These are phyloP conservation scores for Nannoperca obscura DNA, from an alignment of 2,797 vertebrate genomes.

Conservation along the genomic window DNA sequence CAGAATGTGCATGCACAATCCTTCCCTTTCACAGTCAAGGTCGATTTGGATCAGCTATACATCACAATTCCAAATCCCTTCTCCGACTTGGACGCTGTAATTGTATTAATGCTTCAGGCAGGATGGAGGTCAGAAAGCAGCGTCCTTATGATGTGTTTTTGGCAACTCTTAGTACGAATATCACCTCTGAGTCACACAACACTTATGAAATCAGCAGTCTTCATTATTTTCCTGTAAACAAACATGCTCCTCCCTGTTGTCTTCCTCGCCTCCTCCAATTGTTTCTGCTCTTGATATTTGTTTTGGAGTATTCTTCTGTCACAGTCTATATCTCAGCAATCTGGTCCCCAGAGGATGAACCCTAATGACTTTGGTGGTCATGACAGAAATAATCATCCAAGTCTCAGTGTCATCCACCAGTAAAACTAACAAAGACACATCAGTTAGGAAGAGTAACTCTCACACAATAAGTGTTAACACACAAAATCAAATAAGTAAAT, in stretches of 20 bases:
- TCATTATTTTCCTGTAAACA: slow-evolving; percentile 46
- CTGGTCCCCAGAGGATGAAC: not conserved
- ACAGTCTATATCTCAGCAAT: slow-evolving; percentile 4
- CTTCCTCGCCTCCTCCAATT: slow-evolving; percentile 25
- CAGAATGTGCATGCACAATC: slow-evolving; percentile 56
- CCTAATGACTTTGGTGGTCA: not conserved
- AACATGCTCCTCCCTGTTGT: slow-evolving; percentile 19
- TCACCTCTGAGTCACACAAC: slow-evolving; percentile 48
- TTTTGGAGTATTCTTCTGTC: not conserved
- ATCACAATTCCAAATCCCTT: slow-evolving; percentile 53
- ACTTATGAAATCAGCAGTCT: slow-evolving; percentile 35
- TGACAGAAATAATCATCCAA: not conserved
- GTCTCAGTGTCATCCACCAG: not conserved
- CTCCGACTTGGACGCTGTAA: slow-evolving; percentile 40
- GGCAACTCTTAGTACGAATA: slow-evolving; percentile 15
- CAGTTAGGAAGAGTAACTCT: not conserved
- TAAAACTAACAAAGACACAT: not conserved
- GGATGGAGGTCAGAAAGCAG: slow-evolving; percentile 50
- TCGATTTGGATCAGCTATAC: slow-evolving; percentile 64
- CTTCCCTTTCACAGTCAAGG: slow-evolving; percentile 72
- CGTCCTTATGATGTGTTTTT: slow-evolving; percentile 36
- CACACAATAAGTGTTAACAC: too few relatives aligned
- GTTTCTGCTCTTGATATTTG: not conserved
- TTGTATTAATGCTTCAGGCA: slow-evolving; percentile 60
- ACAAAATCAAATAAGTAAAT: not conserved